Conservation (phyloP, 1,140 invertebrate genomes). For the Stegodyphus dumicola region DNA sequence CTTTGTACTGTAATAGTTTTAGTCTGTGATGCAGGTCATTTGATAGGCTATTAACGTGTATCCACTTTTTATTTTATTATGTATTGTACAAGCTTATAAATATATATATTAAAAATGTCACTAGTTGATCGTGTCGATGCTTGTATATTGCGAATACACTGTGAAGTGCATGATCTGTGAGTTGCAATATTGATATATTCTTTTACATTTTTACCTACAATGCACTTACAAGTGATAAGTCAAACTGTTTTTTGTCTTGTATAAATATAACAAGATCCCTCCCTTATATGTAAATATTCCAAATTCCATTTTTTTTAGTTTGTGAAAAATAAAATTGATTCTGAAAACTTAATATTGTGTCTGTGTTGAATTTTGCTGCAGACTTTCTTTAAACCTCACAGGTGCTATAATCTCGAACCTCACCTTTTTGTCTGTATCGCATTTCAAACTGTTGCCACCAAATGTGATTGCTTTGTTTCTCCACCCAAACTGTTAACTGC, state of each 20-base stretch:
- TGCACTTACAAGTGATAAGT: constrained; percentile 42
- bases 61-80: constrained; percentile 23
- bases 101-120: constrained; percentile 6
- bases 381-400: too few species aligned
- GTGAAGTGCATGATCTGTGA: constrained; percentile 21
- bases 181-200: constrained; percentile 56
- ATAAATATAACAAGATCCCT: constrained; percentile 39
- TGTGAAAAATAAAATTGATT: constrained; percentile 20
- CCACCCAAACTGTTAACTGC: too few species aligned
- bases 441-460: too few species aligned
- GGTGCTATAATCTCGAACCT: too few species aligned
- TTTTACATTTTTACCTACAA: constrained; percentile 56
- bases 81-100: not conserved
- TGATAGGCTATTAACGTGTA: not conserved
- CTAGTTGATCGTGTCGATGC: constrained; percentile 17
- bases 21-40: too few species aligned
- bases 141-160: constrained; percentile 42
- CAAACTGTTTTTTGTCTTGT: constrained; percentile 43
- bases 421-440: too few species aligned
- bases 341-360: too few species aligned
- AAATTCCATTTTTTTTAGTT: constrained; percentile 31
- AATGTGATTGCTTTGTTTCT: too few species aligned
- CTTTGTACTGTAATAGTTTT: too few species aligned
- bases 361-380: too few species aligned
- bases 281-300: constrained; percentile 46